phyloP scores from a whole-genome alignment of 2,113 vertebrate species.

The Tautogolabrus adspersus region DNA sequence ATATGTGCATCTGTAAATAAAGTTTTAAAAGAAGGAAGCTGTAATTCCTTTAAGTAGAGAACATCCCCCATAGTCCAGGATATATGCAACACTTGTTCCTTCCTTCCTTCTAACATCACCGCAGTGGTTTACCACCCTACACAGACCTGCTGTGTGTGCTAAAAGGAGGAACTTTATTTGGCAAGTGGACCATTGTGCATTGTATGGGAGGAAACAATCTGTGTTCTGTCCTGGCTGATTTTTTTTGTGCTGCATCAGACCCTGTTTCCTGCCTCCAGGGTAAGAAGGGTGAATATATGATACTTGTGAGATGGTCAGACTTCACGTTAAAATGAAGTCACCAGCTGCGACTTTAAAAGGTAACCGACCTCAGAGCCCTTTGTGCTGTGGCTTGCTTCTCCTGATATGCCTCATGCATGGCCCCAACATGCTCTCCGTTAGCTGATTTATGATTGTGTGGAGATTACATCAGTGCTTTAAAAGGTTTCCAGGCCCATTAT shows the following conservation, averaged over 20 bases:
- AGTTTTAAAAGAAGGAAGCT: background rate
- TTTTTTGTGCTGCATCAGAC: slow-evolving; percentile 26
- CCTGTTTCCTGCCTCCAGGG: slow-evolving; percentile 44
- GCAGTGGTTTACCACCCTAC: slow-evolving; percentile 25
- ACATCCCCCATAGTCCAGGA: slow-evolving; percentile 18
- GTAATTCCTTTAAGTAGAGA: slow-evolving; percentile 14
- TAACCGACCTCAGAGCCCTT: slow-evolving; percentile 22
- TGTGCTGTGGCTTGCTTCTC: slow-evolving; percentile 21
- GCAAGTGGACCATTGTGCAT: slow-evolving; percentile 58
- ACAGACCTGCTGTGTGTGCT: slow-evolving; percentile 42
- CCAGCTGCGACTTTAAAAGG: slow-evolving; percentile 34
- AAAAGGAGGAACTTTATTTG: slow-evolving; percentile 40
- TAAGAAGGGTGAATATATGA: slow-evolving; percentile 49
- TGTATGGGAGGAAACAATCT: slow-evolving; percentile 62
- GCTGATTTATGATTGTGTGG: slow-evolving; percentile 34
- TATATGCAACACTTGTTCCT: slow-evolving; percentile 35
- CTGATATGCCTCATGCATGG: slow-evolving; percentile 28
- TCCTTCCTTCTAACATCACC: slow-evolving; percentile 20
- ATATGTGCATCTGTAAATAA: background rate
- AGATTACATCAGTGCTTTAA: slow-evolving; percentile 15
- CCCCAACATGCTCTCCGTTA: slow-evolving; percentile 12
- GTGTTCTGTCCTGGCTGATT: slow-evolving; percentile 57
- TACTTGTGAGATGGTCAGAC: slow-evolving; percentile 53
- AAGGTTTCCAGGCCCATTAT: background rate
- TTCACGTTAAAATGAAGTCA: slow-evolving; percentile 37